These are phyloP conservation scores for Leucophenga montana DNA, from an alignment of 2,888 invertebrate species.

Conservation along the genomic window DNA sequence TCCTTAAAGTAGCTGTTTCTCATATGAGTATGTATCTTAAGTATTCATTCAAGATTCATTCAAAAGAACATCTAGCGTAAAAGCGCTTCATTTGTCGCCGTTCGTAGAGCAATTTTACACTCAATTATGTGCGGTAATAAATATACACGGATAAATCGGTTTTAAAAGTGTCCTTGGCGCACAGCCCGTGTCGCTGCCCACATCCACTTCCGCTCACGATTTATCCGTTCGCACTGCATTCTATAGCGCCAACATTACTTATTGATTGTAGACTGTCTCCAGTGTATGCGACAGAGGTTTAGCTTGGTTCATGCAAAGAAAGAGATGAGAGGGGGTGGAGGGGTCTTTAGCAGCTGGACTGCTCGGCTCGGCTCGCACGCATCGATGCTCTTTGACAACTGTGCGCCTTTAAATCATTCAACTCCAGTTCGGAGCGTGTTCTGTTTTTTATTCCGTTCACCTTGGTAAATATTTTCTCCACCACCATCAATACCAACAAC, in stretches of 20 bases:
- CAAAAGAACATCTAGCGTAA: conserved; percentile 16
- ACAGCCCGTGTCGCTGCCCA: conserved; percentile 31
- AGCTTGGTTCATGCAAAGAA: neutral
- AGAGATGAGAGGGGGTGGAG: neutral
- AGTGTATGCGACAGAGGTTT: too few species aligned
- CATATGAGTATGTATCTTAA: conserved; percentile 15
- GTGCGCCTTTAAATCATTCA: conserved; percentile 63
- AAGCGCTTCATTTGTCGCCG: conserved; percentile 5
- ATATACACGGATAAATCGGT: conserved; percentile 60
- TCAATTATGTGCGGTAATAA: conserved; percentile 63
- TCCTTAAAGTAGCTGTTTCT: too few species aligned
- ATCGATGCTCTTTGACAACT: conserved; percentile 65
- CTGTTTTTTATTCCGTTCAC: conserved; percentile 52
- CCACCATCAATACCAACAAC: conserved; percentile 28
- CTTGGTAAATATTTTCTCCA: conserved; percentile 64
- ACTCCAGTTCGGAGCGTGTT: conserved; percentile 43
- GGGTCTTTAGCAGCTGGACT: neutral
- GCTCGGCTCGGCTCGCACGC: conserved; percentile 47
- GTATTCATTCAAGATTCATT: conserved; percentile 39
- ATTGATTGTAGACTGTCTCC: neutral
- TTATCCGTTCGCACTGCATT: too few species aligned
- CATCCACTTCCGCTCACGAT: conserved; percentile 8
- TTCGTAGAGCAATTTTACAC: conserved; percentile 52
- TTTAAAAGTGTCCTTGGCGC: conserved; percentile 65
- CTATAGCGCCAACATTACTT: neutral